Evolutionary conservation across 2,888 invertebrate species (phyloP).

Genomic region (Notodonta dromedarius): DNA sequence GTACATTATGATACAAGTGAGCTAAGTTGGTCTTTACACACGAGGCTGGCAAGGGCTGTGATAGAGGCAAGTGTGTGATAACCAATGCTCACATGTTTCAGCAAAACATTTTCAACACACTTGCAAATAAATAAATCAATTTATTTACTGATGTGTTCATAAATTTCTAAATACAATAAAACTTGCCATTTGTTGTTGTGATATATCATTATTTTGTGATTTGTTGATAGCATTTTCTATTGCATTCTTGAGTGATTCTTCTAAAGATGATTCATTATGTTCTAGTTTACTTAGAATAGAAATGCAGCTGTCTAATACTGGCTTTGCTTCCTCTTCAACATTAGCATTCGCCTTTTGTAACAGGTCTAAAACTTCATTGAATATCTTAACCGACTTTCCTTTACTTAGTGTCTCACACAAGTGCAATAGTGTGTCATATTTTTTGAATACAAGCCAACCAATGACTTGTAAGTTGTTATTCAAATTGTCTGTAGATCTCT

Average conservation of each 20-base stretch:
- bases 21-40: too few relatives aligned
- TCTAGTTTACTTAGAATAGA: constrained; percentile 46
- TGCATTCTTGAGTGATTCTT: constrained; percentile 73
- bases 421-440: constrained; percentile 81
- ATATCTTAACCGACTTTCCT: constrained; percentile 54
- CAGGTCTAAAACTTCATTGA: constrained; percentile 59
- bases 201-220: constrained; percentile 84
- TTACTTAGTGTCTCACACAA: constrained; percentile 53
- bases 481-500: constrained; percentile 73
- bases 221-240: constrained; percentile 83
- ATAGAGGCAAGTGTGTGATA: too few relatives aligned
- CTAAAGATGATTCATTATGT: constrained; percentile 51
- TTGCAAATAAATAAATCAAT: too few relatives aligned
- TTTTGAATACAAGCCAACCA: constrained; percentile 87
- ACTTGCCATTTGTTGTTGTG: constrained; percentile 79
- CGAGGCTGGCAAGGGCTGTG: too few relatives aligned
- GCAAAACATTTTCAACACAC: too few relatives aligned
- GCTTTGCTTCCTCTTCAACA: constrained; percentile 46
- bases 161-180: neutral
- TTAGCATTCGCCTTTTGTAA: constrained; percentile 49
- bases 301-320: constrained; percentile 51
- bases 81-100: too few relatives aligned
- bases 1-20: too few relatives aligned
- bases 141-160: too few relatives aligned
- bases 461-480: constrained; percentile 85